Percentiles rank a stretch among this genome's conserved stretches.
Conservation (phyloP, 2,888 invertebrate species). For the Argyra leucocephala region DNA sequence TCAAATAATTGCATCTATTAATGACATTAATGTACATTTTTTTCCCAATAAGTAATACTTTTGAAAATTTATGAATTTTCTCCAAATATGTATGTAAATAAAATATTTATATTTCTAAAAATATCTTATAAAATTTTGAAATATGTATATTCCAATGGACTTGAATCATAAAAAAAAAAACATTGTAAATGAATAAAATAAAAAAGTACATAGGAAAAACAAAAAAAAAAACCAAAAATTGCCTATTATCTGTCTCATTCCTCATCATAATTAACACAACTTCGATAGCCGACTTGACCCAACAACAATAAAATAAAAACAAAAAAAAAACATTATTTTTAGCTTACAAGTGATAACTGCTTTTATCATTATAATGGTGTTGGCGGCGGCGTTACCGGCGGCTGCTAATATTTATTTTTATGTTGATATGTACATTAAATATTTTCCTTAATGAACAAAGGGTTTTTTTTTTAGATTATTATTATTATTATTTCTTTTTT, state of each 20-base stretch:
- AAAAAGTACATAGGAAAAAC: not conserved
- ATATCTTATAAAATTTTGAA: not conserved
- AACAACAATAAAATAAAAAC: not conserved
- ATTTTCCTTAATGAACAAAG: too few relatives aligned
- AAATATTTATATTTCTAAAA: not conserved
- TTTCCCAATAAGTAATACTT: too few relatives aligned
- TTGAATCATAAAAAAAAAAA: constrained; percentile 1
- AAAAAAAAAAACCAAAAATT: not conserved
- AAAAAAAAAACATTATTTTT: not conserved
- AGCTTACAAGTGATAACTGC: not conserved
- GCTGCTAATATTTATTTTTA: too few relatives aligned
- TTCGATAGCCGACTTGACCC: not conserved
- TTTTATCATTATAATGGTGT: too few relatives aligned
- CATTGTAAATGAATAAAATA: not conserved
- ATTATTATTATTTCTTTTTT: too few relatives aligned
- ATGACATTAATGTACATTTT: too few relatives aligned
- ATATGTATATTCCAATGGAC: not conserved
- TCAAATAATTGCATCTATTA: too few relatives aligned
- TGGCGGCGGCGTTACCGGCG: too few relatives aligned
- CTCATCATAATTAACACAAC: not conserved
- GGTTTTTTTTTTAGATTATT: too few relatives aligned
- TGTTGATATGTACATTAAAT: too few relatives aligned
- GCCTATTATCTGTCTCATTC: constrained; percentile 3
- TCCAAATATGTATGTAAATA: not conserved
- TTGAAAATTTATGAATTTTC: not conserved